These are phyloP conservation scores for Calliphora vomitoria DNA, from an alignment of 2,888 invertebrate species.

Conservation along the genomic window DNA sequence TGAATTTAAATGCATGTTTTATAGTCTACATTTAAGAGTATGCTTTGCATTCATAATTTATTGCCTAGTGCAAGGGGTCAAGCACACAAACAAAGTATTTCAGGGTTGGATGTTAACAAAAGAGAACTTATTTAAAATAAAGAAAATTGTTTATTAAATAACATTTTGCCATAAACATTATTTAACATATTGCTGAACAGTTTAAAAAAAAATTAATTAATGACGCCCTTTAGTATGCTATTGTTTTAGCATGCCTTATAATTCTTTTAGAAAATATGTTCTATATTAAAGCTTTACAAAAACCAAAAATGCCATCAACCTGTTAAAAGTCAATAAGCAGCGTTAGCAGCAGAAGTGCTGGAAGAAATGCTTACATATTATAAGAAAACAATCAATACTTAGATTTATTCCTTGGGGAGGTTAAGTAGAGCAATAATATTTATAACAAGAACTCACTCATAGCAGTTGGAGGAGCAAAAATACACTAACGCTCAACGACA, in stretches of 20 bases:
- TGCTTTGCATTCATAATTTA: not conserved
- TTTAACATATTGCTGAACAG: too few species aligned
- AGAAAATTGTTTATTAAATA: too few species aligned
- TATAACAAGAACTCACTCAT: not conserved
- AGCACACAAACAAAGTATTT: not conserved
- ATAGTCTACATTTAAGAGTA: not conserved
- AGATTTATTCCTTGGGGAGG: constrained; percentile 21
- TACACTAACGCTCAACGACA: constrained; percentile 11
- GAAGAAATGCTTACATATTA: not conserved
- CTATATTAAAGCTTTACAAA: not conserved
- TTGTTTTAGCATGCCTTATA: not conserved
- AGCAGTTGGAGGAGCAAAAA: constrained; percentile 10
- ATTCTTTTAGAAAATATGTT: constrained; percentile 13
- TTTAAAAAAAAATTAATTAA: too few species aligned
- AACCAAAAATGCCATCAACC: constrained; percentile 20
- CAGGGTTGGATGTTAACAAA: too few species aligned
- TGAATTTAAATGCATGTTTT: not conserved
- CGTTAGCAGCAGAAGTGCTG: not conserved
- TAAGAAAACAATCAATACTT: constrained; percentile 24
- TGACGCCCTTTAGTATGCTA: too few species aligned
- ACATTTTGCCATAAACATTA: too few species aligned
- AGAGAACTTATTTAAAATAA: too few species aligned
- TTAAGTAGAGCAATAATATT: not conserved
- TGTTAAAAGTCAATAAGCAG: constrained; percentile 36
- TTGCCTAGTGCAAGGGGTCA: not conserved